A percentile compares a stretch with the other conserved stretches of the same genome.
These are phyloP conservation scores for Parauchenoglanis punctatus DNA, from an alignment of 2,797 vertebrate species.

Conservation along the genomic window DNA sequence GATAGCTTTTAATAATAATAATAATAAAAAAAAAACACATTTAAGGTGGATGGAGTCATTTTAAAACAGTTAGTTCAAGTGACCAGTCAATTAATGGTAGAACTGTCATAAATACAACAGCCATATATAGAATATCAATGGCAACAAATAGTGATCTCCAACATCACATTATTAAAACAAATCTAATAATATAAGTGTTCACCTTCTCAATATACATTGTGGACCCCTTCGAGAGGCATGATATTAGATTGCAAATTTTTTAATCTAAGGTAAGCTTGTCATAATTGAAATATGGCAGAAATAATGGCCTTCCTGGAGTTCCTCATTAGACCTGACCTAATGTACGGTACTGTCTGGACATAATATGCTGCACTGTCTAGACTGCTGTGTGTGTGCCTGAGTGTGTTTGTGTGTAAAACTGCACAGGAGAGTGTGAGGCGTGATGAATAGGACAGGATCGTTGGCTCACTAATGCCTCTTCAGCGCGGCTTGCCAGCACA, in stretches of 20 bases:
- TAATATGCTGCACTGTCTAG: slow-evolving; percentile 31
- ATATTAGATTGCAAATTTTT: not conserved
- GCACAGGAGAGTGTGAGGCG: slow-evolving; percentile 46
- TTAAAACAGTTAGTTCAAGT: not conserved
- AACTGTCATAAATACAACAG: not conserved
- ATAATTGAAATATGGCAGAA: slow-evolving; percentile 1
- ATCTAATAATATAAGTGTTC: not conserved
- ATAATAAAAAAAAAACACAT: not conserved
- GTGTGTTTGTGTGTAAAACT: slow-evolving; percentile 46
- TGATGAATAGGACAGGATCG: slow-evolving; percentile 55
- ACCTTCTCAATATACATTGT: not conserved
- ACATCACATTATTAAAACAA: not conserved
- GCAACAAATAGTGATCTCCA: not conserved
- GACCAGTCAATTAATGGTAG: not conserved
- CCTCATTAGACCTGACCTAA: slow-evolving; percentile 34
- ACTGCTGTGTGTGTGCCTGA: slow-evolving; percentile 40
- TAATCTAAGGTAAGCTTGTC: not conserved
- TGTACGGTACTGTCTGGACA: slow-evolving; percentile 32
- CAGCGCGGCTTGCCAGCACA: slow-evolving; percentile 60
- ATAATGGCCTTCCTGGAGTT: not conserved
- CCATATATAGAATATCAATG: not conserved
- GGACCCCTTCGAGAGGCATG: not conserved
- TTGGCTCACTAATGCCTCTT: slow-evolving; percentile 59
- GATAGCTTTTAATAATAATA: too few species aligned
- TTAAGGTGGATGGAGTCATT: not conserved